Conservation (phyloP, 2,113 vertebrate species). For the Propithecus coquereli region DNA sequence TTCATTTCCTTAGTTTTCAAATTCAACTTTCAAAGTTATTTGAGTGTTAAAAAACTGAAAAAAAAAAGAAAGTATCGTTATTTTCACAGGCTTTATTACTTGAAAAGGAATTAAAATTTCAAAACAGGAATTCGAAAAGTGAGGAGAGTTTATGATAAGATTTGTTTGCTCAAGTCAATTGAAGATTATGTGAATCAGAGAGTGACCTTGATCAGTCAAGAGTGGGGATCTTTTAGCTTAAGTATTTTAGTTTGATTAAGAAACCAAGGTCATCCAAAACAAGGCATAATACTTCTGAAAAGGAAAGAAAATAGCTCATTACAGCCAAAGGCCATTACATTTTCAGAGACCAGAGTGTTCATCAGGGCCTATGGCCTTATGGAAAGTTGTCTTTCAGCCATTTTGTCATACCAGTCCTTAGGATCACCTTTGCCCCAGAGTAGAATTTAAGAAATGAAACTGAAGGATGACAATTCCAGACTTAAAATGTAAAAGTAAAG, state of each 20-base stretch:
- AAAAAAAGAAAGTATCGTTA: not conserved
- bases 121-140: slow-evolving; percentile 21
- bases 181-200: not conserved
- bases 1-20: slow-evolving; percentile 51
- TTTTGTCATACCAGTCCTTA: not conserved
- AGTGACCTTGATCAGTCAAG: not conserved
- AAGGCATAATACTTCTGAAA: not conserved
- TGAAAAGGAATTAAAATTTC: slow-evolving; percentile 39
- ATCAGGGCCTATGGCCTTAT: not conserved
- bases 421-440: not conserved
- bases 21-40: not conserved
- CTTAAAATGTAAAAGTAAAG: not conserved
- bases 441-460: not conserved
- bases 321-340: not conserved
- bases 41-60: not conserved
- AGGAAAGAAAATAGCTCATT: not conserved
- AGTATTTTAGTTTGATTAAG: not conserved
- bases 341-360: not conserved
- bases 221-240: not conserved
- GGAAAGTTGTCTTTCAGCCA: not conserved
- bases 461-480: not conserved
- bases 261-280: slow-evolving; percentile 16
- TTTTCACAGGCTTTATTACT: not conserved
- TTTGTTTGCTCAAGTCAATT: slow-evolving; percentile 1
- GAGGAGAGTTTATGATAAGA: not conserved